phyloP scores from a whole-genome alignment of 1,140 invertebrate species.

The Listronotus bonariensis region DNA sequence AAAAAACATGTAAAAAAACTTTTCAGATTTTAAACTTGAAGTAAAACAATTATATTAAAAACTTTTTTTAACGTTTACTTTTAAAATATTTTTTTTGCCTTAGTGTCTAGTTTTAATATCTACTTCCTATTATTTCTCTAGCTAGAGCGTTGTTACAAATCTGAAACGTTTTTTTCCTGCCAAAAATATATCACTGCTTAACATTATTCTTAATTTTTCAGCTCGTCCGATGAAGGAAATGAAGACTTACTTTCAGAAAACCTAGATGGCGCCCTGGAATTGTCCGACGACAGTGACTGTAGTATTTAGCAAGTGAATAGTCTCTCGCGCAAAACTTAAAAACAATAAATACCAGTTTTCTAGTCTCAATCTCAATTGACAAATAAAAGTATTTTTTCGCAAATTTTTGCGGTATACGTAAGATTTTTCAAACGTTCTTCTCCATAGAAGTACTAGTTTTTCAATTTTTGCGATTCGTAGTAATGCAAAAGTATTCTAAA shows the following conservation, averaged over 20 bases:
- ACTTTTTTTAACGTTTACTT: too few species aligned
- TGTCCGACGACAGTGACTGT: constrained; percentile 66
- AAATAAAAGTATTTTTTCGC: constrained; percentile 18
- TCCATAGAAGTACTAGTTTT: constrained; percentile 19
- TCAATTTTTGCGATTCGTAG: constrained; percentile 21
- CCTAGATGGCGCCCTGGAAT: constrained; percentile 64
- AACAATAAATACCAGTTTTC: constrained; percentile 15
- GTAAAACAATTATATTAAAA: too few species aligned
- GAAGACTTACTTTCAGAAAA: constrained; percentile 68
- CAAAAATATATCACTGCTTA: too few species aligned
- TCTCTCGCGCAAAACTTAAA: constrained; percentile 29
- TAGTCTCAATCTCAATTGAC: constrained; percentile 23
- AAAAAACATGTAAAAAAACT: too few species aligned
- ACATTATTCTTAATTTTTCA: constrained; percentile 47
- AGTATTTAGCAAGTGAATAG: constrained; percentile 50
- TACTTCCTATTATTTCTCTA: too few species aligned
- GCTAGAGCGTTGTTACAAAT: too few species aligned
- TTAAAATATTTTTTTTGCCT: too few species aligned
- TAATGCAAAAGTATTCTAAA: constrained; percentile 22
- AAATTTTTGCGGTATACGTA: constrained; percentile 20
- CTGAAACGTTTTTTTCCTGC: too few species aligned
- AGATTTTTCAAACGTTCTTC: constrained; percentile 21
- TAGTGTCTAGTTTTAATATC: too few species aligned
- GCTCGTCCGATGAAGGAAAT: constrained; percentile 67
- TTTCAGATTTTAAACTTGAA: too few species aligned